Percentiles rank a stretch among this genome's conserved stretches.
These are phyloP conservation scores for Eriosoma lanigerum DNA, from an alignment of 1,140 invertebrate species.

Conservation along the genomic window DNA sequence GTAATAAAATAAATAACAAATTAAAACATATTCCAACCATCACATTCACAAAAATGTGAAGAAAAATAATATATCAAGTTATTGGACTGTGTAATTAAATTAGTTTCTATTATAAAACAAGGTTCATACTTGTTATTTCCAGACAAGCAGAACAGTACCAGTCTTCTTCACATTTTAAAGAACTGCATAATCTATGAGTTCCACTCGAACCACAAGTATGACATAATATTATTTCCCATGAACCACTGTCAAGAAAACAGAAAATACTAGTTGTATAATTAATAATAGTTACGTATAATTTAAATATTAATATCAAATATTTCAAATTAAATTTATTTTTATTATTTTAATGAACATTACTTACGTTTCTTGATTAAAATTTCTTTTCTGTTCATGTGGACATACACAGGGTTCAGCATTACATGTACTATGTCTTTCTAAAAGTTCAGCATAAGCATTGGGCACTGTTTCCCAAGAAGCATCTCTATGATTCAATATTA, in stretches of 20 bases:
- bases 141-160: not conserved
- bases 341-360: conserved; percentile 32
- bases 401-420: conserved; percentile 64
- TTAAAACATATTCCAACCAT: too few species aligned
- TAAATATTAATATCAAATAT: too few species aligned
- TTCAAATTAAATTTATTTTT: too few species aligned
- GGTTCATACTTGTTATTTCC: not conserved
- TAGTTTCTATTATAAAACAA: too few species aligned
- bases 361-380: conserved; percentile 60
- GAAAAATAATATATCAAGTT: too few species aligned
- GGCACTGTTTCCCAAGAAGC: conserved; percentile 71
- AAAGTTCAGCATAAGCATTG: conserved; percentile 66
- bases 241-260: conserved; percentile 57
- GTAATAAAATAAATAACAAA: too few species aligned
- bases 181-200: conserved; percentile 62
- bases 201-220: conserved; percentile 64
- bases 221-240: conserved; percentile 64
- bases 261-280: conserved; percentile 52
- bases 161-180: conserved; percentile 55
- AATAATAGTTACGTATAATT: too few species aligned
- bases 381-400: conserved; percentile 63
- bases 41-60: too few species aligned
- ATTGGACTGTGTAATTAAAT: too few species aligned
- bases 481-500: conserved; percentile 61
- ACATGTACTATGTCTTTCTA: conserved; percentile 64